Percentiles rank a stretch among this genome's conserved stretches.
phyloP scores from a whole-genome alignment of 1,140 invertebrate genomes.

The Lutraria rhynchaena region DNA sequence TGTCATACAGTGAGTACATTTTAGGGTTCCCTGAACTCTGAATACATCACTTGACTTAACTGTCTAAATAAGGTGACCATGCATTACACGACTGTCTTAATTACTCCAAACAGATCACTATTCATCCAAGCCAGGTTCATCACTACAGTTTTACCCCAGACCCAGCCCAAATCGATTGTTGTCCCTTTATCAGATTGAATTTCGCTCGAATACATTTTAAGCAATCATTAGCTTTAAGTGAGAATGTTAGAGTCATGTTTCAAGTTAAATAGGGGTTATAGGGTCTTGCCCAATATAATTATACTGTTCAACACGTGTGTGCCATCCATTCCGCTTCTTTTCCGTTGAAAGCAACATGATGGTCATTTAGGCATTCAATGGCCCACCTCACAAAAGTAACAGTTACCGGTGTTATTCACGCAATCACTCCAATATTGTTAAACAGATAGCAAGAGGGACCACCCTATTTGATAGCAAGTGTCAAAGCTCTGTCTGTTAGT shows the following conservation, averaged over 20 bases:
- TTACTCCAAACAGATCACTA: too few relatives aligned
- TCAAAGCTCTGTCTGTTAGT: too few relatives aligned
- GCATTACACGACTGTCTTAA: too few relatives aligned
- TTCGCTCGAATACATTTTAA: not conserved
- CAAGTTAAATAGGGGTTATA: not conserved
- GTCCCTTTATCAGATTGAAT: too few relatives aligned
- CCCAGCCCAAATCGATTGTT: not conserved
- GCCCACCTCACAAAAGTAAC: not conserved
- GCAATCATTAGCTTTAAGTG: not conserved
- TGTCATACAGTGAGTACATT: too few relatives aligned
- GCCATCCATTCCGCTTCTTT: not conserved
- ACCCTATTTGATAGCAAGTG: too few relatives aligned
- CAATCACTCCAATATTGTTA: not conserved
- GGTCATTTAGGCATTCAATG: slow-evolving; percentile 8
- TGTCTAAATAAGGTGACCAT: too few relatives aligned
- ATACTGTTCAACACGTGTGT: slow-evolving; percentile 18
- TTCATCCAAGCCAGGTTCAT: not conserved
- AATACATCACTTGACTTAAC: too few relatives aligned
- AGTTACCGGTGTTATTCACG: not conserved
- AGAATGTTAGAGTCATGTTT: not conserved
- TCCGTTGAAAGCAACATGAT: not conserved
- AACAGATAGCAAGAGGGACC: not conserved
- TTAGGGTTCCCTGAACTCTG: too few relatives aligned
- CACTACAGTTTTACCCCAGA: not conserved
- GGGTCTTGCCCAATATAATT: slow-evolving; percentile 7